These are phyloP conservation scores for Poecile montanus DNA, from an alignment of 2,797 vertebrate species.

Conservation along the genomic window DNA sequence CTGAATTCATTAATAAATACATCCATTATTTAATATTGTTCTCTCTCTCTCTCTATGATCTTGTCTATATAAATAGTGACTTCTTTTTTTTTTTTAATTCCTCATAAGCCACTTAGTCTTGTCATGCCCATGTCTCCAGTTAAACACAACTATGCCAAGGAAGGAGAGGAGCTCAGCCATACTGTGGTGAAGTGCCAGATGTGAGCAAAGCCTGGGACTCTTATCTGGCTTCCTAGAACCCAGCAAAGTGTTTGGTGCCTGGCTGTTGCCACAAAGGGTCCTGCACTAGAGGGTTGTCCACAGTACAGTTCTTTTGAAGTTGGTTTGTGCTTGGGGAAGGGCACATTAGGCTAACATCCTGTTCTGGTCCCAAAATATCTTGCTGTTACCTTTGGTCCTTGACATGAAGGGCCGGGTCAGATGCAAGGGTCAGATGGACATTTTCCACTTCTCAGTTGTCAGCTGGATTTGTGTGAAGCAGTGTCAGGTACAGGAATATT, in stretches of 20 bases:
- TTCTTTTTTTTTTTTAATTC: too few species aligned
- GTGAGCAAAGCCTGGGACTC: neutral
- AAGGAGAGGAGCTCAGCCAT: neutral
- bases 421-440: neutral
- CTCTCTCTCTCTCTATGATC: neutral
- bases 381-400: neutral
- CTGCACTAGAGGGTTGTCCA: neutral
- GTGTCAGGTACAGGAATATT: neutral
- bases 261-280: neutral
- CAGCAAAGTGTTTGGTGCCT: neutral
- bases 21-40: neutral
- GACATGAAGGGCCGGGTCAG: neutral
- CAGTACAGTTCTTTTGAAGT: neutral
- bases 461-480: neutral
- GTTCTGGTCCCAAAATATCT: neutral
- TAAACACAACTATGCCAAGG: neutral
- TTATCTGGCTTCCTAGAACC: neutral
- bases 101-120: neutral
- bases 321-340: neutral
- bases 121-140: neutral
- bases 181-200: neutral
- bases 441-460: neutral
- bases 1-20: neutral
- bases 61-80: neutral
- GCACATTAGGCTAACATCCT: neutral